Evolutionary conservation across 1,140 invertebrate genomes (phyloP).

Genomic region (Tetraneura akinire): DNA sequence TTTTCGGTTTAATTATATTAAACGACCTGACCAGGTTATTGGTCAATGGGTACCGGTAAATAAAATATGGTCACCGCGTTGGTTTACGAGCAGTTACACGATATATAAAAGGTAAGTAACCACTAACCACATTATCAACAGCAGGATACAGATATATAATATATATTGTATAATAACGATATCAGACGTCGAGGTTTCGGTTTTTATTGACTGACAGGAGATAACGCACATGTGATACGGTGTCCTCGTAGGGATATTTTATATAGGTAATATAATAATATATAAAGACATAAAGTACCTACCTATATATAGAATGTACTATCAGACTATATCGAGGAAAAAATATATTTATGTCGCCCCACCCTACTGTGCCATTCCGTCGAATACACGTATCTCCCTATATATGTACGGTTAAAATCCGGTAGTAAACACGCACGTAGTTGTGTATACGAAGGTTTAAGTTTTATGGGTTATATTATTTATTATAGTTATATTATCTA

Average conservation of each 20-base stretch:
- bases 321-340: too few relatives aligned
- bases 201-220: constrained; percentile 24
- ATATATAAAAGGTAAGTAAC: too few relatives aligned
- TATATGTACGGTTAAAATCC: not conserved
- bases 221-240: constrained; percentile 42
- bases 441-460: too few relatives aligned
- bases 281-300: not conserved
- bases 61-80: not conserved
- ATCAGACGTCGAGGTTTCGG: not conserved
- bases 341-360: not conserved
- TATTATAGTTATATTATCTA: not conserved
- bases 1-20: constrained; percentile 44
- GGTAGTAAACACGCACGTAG: constrained; percentile 44
- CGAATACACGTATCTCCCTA: not conserved
- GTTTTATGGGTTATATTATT: not conserved
- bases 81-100: constrained; percentile 24
- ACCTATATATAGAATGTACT: not conserved
- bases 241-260: not conserved
- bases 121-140: too few relatives aligned
- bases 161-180: too few relatives aligned
- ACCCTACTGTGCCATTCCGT: not conserved
- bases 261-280: not conserved
- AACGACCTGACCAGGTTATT: not conserved
- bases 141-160: too few relatives aligned
- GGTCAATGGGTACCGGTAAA: too few relatives aligned